Base-by-base conservation (phyloP, 2,113 vertebrate species). In the Hydropotes inermis region DNA sequence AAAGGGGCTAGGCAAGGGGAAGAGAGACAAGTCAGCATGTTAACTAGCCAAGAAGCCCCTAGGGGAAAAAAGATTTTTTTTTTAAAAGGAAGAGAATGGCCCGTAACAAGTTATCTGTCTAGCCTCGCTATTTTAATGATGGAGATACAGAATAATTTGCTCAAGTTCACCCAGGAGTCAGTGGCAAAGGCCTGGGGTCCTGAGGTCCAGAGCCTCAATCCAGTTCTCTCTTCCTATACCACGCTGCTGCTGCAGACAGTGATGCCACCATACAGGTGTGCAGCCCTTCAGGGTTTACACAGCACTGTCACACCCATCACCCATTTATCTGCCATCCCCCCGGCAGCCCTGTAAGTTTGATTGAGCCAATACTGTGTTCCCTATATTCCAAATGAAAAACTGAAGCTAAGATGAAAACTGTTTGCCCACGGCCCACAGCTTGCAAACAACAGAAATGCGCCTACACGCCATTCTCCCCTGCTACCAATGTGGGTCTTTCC, bases 371-470 rank as follows among this genome's bases (percentile, higher is more conserved):
- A 30, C 3, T 10, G 43, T 3, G 2, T 74, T 74, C 50, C 39
- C 55, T 82, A 15, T 83, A n/a, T 89, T 79, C 47, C 50, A 55
- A 36, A 47, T 47, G 21, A 79, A 95, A 81, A 76, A 15, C n/a
- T 52, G 19, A 70, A 25, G 3, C 45, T 83, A 11, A 58, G 43
- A 16, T 47, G 45, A 17, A 87, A 85, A 57, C 57, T 4, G 67
- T 39, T 67, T 52, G 9, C 30, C 54, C 12, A n/a, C 16, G 9
- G 39, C 19, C 52, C 55, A 79, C 19, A 54, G 47, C 25, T 64
- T 67, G 27, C 25, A 43, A 79, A 39, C 1, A 5, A 50, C 33
- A 86, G 45, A 88, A n/a, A 5, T 11, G 14, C 6, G 9, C 16
- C 7, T 43, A 33, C 33, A 43, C 1, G 30, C 58, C 74, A 0